Evolutionary conservation across 2,113 vertebrate genomes (phyloP).

Genomic region (Rhinichthys klamathensis): DNA sequence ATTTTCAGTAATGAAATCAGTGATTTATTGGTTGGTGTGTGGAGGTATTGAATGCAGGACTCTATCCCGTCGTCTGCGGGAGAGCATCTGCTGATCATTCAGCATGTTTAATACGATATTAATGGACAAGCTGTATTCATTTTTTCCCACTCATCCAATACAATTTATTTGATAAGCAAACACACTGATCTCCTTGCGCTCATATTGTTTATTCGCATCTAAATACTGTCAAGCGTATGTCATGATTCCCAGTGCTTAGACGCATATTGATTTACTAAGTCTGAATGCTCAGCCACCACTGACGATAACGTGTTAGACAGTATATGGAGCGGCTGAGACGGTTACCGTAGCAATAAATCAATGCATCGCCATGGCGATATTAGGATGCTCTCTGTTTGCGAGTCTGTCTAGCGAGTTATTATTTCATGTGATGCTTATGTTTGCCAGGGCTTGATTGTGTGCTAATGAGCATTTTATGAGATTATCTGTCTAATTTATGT

Average conservation of each 20-base stretch:
- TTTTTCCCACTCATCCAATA: slow-evolving; percentile 17
- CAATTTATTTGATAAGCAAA: slow-evolving; percentile 31
- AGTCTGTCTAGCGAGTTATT: slow-evolving; percentile 29
- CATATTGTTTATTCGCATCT: not conserved
- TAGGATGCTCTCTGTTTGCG: slow-evolving; percentile 37
- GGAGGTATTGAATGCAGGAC: slow-evolving; percentile 48
- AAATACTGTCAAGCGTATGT: slow-evolving; percentile 34
- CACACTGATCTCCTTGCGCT: slow-evolving; percentile 3
- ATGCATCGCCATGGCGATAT: slow-evolving; percentile 39
- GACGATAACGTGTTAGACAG: slow-evolving; percentile 46
- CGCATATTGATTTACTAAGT: slow-evolving; percentile 48
- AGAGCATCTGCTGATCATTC: slow-evolving; percentile 42
- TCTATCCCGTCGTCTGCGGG: slow-evolving; percentile 30
- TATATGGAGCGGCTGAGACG: not conserved
- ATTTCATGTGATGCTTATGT: slow-evolving; percentile 43
- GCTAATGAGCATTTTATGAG: slow-evolving; percentile 7
- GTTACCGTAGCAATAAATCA: slow-evolving; percentile 34
- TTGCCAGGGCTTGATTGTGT: slow-evolving; percentile 19
- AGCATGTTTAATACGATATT: slow-evolving; percentile 40
- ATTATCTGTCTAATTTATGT: slow-evolving; percentile 1
- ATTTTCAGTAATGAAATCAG: slow-evolving; percentile 54
- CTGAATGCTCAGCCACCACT: slow-evolving; percentile 28
- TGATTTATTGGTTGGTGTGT: slow-evolving; percentile 51
- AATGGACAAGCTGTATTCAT: slow-evolving; percentile 15
- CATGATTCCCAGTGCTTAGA: slow-evolving; percentile 20